Evolutionary conservation across 2,113 vertebrate genomes (phyloP).

Genomic region (Notothenia coriiceps): DNA sequence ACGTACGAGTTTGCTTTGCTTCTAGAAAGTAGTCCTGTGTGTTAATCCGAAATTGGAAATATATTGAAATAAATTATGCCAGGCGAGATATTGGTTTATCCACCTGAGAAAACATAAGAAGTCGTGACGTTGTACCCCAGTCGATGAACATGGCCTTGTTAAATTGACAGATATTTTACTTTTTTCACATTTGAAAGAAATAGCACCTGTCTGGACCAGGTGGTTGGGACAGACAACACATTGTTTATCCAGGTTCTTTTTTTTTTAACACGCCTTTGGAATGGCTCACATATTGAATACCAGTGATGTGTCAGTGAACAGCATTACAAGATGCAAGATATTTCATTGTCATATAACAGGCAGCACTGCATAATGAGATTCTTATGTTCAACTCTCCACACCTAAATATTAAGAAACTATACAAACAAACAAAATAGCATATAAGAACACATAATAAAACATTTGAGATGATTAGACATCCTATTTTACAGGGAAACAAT

Average conservation of each 20-base stretch:
- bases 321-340: too few species aligned
- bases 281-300: not conserved
- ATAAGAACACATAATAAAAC: too few species aligned
- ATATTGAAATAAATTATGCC: not conserved
- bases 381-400: too few species aligned
- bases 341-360: too few species aligned
- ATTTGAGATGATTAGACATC: too few species aligned
- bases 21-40: not conserved
- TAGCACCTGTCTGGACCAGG: conserved; percentile 24
- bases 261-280: not conserved
- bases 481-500: too few species aligned
- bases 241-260: conserved; percentile 39
- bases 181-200: not conserved
- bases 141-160: not conserved
- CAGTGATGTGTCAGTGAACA: not conserved
- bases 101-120: not conserved
- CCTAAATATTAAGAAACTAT: too few species aligned
- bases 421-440: too few species aligned
- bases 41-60: not conserved
- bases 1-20: not conserved
- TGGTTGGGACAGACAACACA: not conserved
- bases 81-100: not conserved
- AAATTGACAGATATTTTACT: conserved; percentile 4
- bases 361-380: too few species aligned
- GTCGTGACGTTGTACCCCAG: not conserved